Conservation (phyloP, 1,140 invertebrate species). For the Lineus longissimus region DNA sequence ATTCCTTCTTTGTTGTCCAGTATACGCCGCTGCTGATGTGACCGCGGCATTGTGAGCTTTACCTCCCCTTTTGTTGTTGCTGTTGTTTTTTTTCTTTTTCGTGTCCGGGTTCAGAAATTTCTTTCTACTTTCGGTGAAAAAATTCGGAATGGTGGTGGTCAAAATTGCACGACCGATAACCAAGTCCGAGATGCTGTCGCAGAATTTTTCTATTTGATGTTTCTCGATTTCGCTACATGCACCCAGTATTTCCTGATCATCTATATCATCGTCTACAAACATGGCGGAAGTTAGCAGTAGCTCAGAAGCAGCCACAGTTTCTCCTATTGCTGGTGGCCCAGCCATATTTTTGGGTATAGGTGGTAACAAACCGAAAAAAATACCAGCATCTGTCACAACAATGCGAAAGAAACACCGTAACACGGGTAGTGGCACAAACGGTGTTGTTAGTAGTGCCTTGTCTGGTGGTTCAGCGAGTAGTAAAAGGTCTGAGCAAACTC, state of each 20-base stretch:
- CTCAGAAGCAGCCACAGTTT: not conserved
- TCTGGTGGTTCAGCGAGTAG: no score
- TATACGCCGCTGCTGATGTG: no score
- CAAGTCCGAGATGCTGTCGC: conserved; percentile 3
- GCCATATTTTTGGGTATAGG: no score
- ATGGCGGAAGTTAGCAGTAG: not conserved
- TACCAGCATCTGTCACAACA: not conserved
- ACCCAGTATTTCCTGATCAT: not conserved
- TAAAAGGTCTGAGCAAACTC: not conserved
- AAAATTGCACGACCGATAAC: not conserved
- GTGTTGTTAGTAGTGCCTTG: not conserved
- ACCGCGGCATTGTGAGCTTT: no score
- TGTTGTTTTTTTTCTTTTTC: not conserved
- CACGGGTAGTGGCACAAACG: not conserved
- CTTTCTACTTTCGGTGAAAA: conserved; percentile 3
- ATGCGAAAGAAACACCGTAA: not conserved
- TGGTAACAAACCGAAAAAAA: not conserved
- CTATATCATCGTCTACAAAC: not conserved
- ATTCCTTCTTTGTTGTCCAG: not conserved
- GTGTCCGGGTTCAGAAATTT: not conserved
- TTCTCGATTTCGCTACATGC: not conserved
- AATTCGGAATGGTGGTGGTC: not conserved
- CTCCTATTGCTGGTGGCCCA: not conserved
- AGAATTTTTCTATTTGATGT: conserved; percentile 7
- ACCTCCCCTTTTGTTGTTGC: not conserved